Percentiles rank a stretch among this genome's conserved stretches.
These are phyloP conservation scores for Silurus lanzhouensis DNA, from an alignment of 2,797 vertebrate species.

Conservation along the genomic window DNA sequence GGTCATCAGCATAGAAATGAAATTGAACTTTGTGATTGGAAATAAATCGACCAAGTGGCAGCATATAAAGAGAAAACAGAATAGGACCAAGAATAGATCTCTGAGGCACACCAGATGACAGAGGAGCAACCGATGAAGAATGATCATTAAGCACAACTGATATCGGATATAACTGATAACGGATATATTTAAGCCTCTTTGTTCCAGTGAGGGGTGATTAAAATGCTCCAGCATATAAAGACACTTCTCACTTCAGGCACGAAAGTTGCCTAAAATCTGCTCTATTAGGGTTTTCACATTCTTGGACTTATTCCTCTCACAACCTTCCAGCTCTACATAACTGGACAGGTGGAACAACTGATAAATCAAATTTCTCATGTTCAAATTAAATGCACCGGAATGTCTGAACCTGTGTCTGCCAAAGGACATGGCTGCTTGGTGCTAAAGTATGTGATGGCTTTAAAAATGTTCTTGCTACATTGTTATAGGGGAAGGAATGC, in stretches of 20 bases:
- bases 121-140: no score
- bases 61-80: no score
- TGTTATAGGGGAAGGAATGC: background rate
- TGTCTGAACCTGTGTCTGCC: conserved; percentile 10
- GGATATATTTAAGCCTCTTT: no score
- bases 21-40: no score
- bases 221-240: background rate
- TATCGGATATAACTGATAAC: no score
- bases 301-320: conserved; percentile 27
- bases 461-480: conserved; percentile 5
- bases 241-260: background rate
- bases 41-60: no score
- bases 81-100: no score
- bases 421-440: conserved; percentile 13
- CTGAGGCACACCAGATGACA: no score
- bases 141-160: no score
- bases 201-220: background rate
- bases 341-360: conserved; percentile 36
- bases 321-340: conserved; percentile 11
- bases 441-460: background rate
- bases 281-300: conserved; percentile 49
- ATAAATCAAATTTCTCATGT: conserved; percentile 46
- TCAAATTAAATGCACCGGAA: conserved; percentile 24
- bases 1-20: no score
- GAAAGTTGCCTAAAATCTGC: conserved; percentile 18